A percentile compares a stretch with the other conserved stretches of the same genome.
phyloP scores from a whole-genome alignment of 1,140 invertebrate species.

The Acromyrmex heyeri region DNA sequence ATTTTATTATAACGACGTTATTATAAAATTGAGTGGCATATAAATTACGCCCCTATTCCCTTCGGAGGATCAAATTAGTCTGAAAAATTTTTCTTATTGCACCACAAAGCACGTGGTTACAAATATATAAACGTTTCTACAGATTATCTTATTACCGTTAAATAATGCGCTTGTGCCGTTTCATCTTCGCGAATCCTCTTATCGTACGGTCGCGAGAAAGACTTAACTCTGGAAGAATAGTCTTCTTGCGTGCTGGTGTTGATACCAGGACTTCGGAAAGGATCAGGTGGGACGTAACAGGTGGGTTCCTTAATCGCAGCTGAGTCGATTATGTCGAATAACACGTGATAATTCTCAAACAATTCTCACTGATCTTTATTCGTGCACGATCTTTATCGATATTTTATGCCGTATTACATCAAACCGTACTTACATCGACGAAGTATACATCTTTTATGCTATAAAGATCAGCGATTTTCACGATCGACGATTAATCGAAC shows the following conservation, averaged over 20 bases:
- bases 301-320: slow-evolving; percentile 26
- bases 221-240: slow-evolving; percentile 29
- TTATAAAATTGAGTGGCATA: slow-evolving; percentile 7
- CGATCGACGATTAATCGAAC: slow-evolving; percentile 40
- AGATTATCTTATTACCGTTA: slow-evolving; percentile 39
- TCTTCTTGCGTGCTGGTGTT: slow-evolving; percentile 11
- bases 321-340: slow-evolving; percentile 24
- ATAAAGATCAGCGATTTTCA: slow-evolving; percentile 30
- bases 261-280: slow-evolving; percentile 34
- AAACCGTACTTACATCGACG: not conserved
- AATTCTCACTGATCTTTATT: slow-evolving; percentile 2
- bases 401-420: not conserved
- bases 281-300: slow-evolving; percentile 46
- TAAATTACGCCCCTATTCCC: not conserved
- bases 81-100: slow-evolving; percentile 15
- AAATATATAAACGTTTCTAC: slow-evolving; percentile 44
- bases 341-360: slow-evolving; percentile 35
- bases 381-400: not conserved
- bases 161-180: slow-evolving; percentile 53
- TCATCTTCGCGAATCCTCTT: slow-evolving; percentile 40
- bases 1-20: not conserved
- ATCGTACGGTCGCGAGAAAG: slow-evolving; percentile 33
- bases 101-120: slow-evolving; percentile 51
- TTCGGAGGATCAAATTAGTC: slow-evolving; percentile 45
- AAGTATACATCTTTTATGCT: slow-evolving; percentile 13